A percentile compares a stretch with the other conserved stretches of the same genome.
phyloP scores from a whole-genome alignment of 1,140 invertebrate genomes.

The Leptonema lineaticorne region DNA sequence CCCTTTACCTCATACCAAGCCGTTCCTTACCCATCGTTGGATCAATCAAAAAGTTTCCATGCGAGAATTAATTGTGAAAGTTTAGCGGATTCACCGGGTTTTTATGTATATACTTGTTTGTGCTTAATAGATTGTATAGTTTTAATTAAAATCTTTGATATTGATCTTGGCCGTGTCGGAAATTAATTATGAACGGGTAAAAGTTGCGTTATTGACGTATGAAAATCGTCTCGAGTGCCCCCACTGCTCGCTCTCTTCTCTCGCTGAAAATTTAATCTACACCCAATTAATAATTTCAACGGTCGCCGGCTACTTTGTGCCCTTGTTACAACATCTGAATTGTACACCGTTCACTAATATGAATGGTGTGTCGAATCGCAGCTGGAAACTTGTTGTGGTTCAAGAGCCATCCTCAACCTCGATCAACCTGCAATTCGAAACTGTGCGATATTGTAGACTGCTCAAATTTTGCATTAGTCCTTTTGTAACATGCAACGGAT shows the following conservation, averaged over 20 bases:
- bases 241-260: not conserved
- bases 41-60: constrained; percentile 43
- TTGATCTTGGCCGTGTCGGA: constrained; percentile 42
- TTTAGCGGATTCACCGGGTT: constrained; percentile 41
- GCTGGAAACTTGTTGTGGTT: too few species aligned
- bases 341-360: not conserved
- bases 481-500: too few species aligned
- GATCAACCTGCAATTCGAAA: too few species aligned
- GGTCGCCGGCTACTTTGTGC: not conserved
- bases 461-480: too few species aligned
- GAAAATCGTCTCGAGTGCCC: constrained; percentile 29
- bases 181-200: constrained; percentile 42
- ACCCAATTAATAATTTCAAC: constrained; percentile 38
- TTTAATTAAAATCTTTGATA: constrained; percentile 43
- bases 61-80: constrained; percentile 43
- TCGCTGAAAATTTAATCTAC: constrained; percentile 36
- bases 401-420: too few species aligned
- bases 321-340: not conserved
- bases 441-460: too few species aligned
- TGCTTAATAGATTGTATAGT: constrained; percentile 43
- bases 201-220: constrained; percentile 40
- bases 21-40: constrained; percentile 12
- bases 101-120: constrained; percentile 42
- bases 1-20: not conserved
- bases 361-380: not conserved